Conservation (phyloP, 2,888 invertebrate species). For the Scaptodrosophila latifasciaeformis region DNA sequence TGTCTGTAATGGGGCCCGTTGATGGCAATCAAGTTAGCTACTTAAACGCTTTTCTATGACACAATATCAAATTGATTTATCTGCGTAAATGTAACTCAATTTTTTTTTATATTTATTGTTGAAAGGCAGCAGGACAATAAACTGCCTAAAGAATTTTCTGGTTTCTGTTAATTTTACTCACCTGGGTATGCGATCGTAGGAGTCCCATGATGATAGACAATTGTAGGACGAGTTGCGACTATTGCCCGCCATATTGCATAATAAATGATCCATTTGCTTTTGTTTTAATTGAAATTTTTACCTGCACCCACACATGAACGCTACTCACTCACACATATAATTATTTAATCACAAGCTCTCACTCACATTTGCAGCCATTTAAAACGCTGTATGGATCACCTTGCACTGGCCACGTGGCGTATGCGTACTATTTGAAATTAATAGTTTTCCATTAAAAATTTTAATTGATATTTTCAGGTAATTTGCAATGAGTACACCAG, state of each 20-base stretch:
- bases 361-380: slow-evolving; percentile 6
- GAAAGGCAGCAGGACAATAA: neutral
- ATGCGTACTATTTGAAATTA: neutral
- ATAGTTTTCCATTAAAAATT: too few species aligned
- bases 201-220: slow-evolving; percentile 92
- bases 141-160: neutral
- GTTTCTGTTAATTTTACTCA: slow-evolving; percentile 68
- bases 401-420: neutral
- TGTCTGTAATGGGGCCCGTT: too few species aligned
- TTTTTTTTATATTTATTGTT: neutral
- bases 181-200: slow-evolving; percentile 93
- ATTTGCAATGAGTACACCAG: too few species aligned
- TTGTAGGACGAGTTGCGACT: slow-evolving; percentile 92
- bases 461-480: too few species aligned
- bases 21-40: slow-evolving; percentile 49
- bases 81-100: slow-evolving; percentile 5
- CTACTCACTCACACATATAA: neutral
- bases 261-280: slow-evolving; percentile 74
- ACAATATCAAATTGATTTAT: slow-evolving; percentile 40
- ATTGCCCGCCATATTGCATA: slow-evolving; percentile 77
- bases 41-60: slow-evolving; percentile 45
- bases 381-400: slow-evolving; percentile 5
- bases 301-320: slow-evolving; percentile 35
- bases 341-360: slow-evolving; percentile 9
- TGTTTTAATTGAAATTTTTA: slow-evolving; percentile 35